Percentiles rank a stretch among this genome's conserved stretches.
phyloP scores from a whole-genome alignment of 2,888 invertebrate species.

The Scaptomyza reducta region DNA sequence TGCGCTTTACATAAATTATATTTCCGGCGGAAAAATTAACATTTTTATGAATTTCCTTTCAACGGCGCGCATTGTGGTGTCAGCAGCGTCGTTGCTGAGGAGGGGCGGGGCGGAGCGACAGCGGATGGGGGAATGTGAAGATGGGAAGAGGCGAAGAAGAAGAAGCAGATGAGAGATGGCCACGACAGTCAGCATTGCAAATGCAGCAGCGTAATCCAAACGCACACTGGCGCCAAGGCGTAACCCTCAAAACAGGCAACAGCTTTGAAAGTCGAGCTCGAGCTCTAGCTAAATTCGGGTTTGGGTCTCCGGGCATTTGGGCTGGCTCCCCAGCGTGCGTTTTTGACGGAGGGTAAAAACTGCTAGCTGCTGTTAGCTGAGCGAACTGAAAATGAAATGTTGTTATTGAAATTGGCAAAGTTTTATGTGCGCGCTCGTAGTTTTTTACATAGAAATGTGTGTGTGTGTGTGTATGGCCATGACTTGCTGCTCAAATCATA shows the following conservation, averaged over 20 bases:
- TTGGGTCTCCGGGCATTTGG: not conserved
- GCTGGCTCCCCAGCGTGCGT: conserved; percentile 56
- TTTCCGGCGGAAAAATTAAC: conserved; percentile 80
- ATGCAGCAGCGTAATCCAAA: conserved; percentile 31
- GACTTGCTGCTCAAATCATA: conserved; percentile 66
- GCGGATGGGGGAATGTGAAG: not conserved
- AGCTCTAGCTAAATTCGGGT: conserved; percentile 49
- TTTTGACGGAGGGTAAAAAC: conserved; percentile 34
- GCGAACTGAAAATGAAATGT: conserved; percentile 74
- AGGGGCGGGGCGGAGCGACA: not conserved
- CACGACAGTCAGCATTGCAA: conserved; percentile 51
- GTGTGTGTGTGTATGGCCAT: conserved; percentile 59
- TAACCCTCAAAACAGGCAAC: conserved; percentile 41
- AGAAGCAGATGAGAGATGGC: conserved; percentile 4
- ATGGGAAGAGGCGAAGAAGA: not conserved
- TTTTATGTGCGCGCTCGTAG: conserved; percentile 71
- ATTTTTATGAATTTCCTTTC: conserved; percentile 80
- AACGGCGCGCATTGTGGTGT: conserved; percentile 74
- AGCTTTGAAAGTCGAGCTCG: conserved; percentile 32
- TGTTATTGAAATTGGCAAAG: conserved; percentile 78
- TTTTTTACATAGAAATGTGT: conserved; percentile 69
- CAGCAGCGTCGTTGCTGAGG: conserved; percentile 42
- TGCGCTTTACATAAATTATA: conserved; percentile 80
- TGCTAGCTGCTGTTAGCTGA: conserved; percentile 26
- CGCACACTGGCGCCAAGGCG: conserved; percentile 74